phyloP scores from a whole-genome alignment of 2,888 invertebrate genomes.

The Athrips mouffetella region DNA sequence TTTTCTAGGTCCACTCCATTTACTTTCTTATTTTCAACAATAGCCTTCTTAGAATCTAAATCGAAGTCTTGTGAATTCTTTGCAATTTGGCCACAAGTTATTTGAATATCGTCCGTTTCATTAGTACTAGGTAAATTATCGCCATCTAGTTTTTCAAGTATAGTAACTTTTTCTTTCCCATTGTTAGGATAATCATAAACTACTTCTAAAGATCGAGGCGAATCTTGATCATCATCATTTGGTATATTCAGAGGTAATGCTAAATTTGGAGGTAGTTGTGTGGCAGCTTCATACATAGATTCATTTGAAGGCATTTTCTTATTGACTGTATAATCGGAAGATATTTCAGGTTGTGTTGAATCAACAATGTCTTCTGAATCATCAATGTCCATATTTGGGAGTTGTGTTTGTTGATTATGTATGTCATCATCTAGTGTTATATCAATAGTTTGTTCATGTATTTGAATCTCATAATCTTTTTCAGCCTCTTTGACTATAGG shows the following conservation, averaged over 20 bases:
- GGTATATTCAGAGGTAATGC: constrained; percentile 38
- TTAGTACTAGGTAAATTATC: constrained; percentile 60
- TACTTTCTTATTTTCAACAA: constrained; percentile 23
- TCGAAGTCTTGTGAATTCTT: constrained; percentile 46
- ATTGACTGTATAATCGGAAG: too few species aligned
- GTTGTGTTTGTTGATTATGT: background rate
- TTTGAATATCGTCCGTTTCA: constrained; percentile 64
- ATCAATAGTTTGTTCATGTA: constrained; percentile 5
- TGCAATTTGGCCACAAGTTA: constrained; percentile 59
- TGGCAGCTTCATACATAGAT: constrained; percentile 29
- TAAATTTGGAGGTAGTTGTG: constrained; percentile 53
- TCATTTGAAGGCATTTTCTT: constrained; percentile 15
- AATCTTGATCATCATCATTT: constrained; percentile 43
- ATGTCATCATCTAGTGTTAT: background rate
- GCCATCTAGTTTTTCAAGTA: constrained; percentile 53
- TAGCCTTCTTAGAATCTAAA: constrained; percentile 27
- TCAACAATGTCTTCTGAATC: constrained; percentile 8
- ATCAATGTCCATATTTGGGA: background rate
- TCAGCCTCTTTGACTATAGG: constrained; percentile 12
- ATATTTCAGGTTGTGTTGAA: constrained; percentile 7
- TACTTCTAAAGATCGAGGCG: constrained; percentile 51
- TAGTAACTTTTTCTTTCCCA: constrained; percentile 36
- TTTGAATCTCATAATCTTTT: constrained; percentile 4
- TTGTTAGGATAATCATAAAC: constrained; percentile 49
- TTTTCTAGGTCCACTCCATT: constrained; percentile 39